Conservation (phyloP, 2,888 invertebrate genomes). For the Rambutsinella grinnellia region DNA sequence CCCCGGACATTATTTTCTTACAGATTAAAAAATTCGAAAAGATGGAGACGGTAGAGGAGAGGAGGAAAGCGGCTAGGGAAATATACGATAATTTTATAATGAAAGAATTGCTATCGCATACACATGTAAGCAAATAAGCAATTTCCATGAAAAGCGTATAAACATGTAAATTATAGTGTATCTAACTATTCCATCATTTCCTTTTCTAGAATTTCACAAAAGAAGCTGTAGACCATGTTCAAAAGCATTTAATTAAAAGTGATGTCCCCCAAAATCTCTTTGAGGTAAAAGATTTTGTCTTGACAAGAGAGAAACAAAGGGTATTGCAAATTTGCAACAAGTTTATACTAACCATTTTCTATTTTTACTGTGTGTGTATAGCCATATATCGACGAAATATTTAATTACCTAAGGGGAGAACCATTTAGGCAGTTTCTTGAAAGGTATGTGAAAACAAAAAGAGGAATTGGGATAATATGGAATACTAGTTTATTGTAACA, state of each 20-base stretch:
- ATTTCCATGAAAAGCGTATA: not conserved
- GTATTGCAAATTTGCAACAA: too few species aligned
- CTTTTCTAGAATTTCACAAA: slow-evolving; percentile 94
- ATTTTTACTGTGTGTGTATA: slow-evolving; percentile 70
- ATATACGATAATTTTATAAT: slow-evolving; percentile 99
- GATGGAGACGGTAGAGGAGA: slow-evolving; percentile 96
- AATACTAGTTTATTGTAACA: too few species aligned
- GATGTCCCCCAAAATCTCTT: slow-evolving; percentile 97
- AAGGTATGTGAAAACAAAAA: slow-evolving; percentile 80
- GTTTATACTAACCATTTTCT: too few species aligned
- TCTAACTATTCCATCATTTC: too few species aligned
- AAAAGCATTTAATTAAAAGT: slow-evolving; percentile 96
- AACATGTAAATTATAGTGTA: not conserved
- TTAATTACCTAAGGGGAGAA: slow-evolving; percentile 95
- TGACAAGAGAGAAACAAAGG: too few species aligned
- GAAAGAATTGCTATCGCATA: slow-evolving; percentile 98
- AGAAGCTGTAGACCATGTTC: slow-evolving; percentile 97
- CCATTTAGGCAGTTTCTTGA: slow-evolving; percentile 98
- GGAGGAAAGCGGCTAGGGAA: slow-evolving; percentile 93
- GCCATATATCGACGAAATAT: slow-evolving; percentile 99
- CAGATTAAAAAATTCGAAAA: slow-evolving; percentile 99
- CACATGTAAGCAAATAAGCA: slow-evolving; percentile 86
- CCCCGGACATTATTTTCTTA: slow-evolving; percentile 67
- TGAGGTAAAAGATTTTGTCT: slow-evolving; percentile 81
- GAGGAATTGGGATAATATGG: too few species aligned